Evolutionary conservation across 2,797 vertebrate genomes (phyloP).

Genomic region (Coluber constrictor): DNA sequence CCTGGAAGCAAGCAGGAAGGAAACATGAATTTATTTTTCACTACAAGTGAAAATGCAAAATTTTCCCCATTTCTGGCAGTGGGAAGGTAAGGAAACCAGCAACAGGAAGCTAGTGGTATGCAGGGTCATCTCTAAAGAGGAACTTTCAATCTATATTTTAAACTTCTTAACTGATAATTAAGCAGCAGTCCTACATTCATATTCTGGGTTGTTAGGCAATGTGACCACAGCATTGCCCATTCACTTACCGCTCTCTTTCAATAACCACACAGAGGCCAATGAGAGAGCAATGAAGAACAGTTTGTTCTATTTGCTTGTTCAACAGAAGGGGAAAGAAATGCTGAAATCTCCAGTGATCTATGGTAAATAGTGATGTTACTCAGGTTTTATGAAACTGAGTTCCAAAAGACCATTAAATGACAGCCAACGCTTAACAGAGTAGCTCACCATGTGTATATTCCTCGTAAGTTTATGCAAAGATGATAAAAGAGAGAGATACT

Average conservation of each 20-base stretch:
- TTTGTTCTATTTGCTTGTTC: neutral
- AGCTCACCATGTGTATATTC: neutral
- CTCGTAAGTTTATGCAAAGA: neutral
- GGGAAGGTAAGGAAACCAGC: neutral
- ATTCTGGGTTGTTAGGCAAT: neutral
- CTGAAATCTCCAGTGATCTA: neutral
- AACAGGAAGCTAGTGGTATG: neutral
- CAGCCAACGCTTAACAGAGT: neutral
- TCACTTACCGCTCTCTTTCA: neutral
- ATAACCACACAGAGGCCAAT: neutral
- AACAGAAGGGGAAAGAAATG: neutral
- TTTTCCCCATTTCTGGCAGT: neutral
- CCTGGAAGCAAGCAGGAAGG: neutral
- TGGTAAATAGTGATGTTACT: too few relatives aligned
- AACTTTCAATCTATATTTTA: neutral
- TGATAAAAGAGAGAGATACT: conserved; percentile 7
- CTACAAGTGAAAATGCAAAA: neutral
- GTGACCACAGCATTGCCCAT: neutral
- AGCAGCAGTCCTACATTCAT: neutral
- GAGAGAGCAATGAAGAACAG: neutral
- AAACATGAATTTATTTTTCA: neutral
- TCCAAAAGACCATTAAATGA: neutral
- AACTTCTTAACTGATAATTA: neutral
- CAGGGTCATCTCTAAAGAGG: neutral
- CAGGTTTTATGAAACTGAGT: neutral